Evolutionary conservation across 2,113 vertebrate species (phyloP), one percentile per base, ranked within the genome.

Genomic region (Hydropotes inermis): DNA sequence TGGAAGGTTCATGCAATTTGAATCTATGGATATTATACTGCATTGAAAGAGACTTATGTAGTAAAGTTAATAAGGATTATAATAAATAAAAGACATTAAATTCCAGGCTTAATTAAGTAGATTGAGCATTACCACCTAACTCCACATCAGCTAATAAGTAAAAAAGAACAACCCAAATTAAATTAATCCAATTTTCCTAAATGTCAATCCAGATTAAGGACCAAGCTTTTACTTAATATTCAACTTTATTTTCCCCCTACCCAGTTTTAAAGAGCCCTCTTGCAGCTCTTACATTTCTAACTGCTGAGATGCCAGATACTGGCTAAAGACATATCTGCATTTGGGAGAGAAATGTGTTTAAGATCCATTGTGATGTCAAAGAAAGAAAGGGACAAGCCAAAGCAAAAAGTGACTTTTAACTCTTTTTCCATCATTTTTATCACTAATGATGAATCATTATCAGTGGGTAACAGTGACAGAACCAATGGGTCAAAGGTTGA

Each of bases 351-450:
- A 98, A 57, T 99, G 99, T 74, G 98, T 98, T 33, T 97, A 61
- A 96, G 92, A 86, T 97, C 99, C 99, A 99, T 99, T 28, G 99
- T 99, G 39, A 95, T 99, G 98, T 99, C 99, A 57, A 98, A 98
- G 58, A 97, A 98, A 67, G 98, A 98, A 33, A 86, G 98, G 39
- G 97, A 99, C 92, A 98, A 99, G 27, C 99, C 99, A 93, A 99
- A 99, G 98, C 99, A 99, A 98, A 99, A 99, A 98, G 99, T 99
- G 97, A 99, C 99, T 87, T 99, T 99, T 97, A 99, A 98, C 97
- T 99, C 99, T 81, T 99, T 99, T 55, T 99, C 99, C 52, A 99
- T 99, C 1, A 99, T 99, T 95, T 99, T 99, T 98, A 99, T 99
- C 96, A 99, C 99, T 96, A 99, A 98, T 94, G 98, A 99, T 67